These are phyloP conservation scores for Crotalus helleri DNA, from an alignment of 2,113 vertebrate species.

Conservation along the genomic window DNA sequence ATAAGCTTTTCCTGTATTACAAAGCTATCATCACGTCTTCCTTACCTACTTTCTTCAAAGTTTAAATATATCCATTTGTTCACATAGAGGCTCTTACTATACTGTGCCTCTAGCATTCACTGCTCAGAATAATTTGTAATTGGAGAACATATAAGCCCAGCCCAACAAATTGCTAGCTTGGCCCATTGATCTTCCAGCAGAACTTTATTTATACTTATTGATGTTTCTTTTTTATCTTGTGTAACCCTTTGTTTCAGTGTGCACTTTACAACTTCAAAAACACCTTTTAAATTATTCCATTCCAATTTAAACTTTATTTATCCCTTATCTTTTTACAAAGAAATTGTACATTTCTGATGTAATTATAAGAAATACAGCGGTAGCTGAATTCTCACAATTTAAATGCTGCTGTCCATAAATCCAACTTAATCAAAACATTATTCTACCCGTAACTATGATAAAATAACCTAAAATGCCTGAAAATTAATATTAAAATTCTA, in stretches of 20 bases:
- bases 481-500: neutral
- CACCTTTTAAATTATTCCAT: neutral
- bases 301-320: neutral
- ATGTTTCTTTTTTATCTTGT: neutral
- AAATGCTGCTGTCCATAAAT: neutral
- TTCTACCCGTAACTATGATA: neutral
- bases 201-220: neutral
- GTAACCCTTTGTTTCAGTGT: neutral
- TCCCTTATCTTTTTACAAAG: neutral
- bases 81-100: neutral
- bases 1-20: neutral
- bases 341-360: neutral
- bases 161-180: neutral
- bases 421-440: neutral
- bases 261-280: neutral
- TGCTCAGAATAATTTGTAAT: neutral
- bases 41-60: neutral
- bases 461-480: neutral
- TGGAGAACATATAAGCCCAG: neutral
- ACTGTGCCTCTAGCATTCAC: neutral
- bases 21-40: neutral
- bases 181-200: neutral
- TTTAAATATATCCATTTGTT: neutral
- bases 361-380: neutral
- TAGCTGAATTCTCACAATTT: neutral